Base-by-base conservation (phyloP, 2,888 invertebrate species). In the Hartigia nigra region DNA sequence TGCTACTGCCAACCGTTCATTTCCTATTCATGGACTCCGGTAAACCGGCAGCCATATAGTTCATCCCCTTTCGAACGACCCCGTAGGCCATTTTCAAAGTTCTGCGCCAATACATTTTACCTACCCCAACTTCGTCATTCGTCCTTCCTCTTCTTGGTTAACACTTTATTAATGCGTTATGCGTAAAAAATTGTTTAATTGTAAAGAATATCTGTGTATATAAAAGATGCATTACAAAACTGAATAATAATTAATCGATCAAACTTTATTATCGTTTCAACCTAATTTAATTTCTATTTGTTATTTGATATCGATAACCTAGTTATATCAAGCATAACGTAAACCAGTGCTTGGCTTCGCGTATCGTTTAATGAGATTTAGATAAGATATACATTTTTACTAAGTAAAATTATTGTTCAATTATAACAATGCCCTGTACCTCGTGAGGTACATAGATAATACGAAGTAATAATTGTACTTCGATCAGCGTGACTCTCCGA, bases 1-100 rank as follows among this genome's bases (percentile, higher is more conserved):
- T 2, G 55, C 23, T 55, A 23, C 9, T 55, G 55, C 55, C 55
- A 55, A 55, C 55, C 12, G 80, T 83, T 84, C 84, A 84, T 84
- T 84, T 83, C 83, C 82, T 85, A 85, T 85, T 85, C 84, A 85
- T 85, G 82, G 85, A 82, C 55, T 55, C 9, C 55, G 55, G 55
- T 55, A 55, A 55, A 55, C 55, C 14, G 55, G 23, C 5, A 55
- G 55, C 23, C 23, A 55, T 55, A 55, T 55, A 55, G 55, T 55
- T 55, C 55, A 55, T 55, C 55, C 55, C 23, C 9, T 9, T 23
- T 23, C 55, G 55, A 55, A 55, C 23, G 9, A 23, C 55, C 55
- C 55, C 55, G 55, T 55, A 23, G 55, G 55, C 55, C 23, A 55
- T 55, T 55, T 55, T 23, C 55, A 55, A 55, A 55, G 55, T 55